Evolutionary conservation across 2,888 invertebrate species (phyloP).

Genomic region (Leptura quadrifasciata): DNA sequence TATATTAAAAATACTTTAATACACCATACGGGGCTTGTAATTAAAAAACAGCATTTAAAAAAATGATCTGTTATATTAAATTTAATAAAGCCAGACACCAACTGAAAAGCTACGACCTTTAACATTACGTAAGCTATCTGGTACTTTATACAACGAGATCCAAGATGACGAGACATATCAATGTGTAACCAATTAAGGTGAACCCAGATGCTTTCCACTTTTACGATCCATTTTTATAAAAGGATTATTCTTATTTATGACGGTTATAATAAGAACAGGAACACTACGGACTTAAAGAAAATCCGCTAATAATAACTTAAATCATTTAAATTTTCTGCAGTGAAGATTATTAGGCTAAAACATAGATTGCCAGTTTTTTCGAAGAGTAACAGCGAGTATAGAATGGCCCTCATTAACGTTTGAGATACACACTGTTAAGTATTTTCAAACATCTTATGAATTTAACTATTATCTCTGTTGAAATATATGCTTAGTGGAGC

Average conservation of each 20-base stretch:
- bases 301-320: too few relatives aligned
- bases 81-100: slow-evolving; percentile 33
- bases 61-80: slow-evolving; percentile 23
- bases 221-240: slow-evolving; percentile 27
- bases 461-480: too few relatives aligned
- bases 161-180: slow-evolving; percentile 20
- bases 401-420: too few relatives aligned
- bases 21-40: slow-evolving; percentile 15
- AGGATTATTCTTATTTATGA: neutral
- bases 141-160: slow-evolving; percentile 3
- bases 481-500: too few relatives aligned
- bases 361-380: too few relatives aligned
- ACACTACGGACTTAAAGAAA: neutral
- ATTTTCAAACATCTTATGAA: too few relatives aligned
- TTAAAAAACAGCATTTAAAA: slow-evolving; percentile 28
- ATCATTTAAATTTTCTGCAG: too few relatives aligned
- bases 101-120: slow-evolving; percentile 20
- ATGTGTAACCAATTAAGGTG: slow-evolving; percentile 35
- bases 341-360: too few relatives aligned
- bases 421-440: too few relatives aligned
- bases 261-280: neutral
- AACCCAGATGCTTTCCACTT: slow-evolving; percentile 33
- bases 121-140: slow-evolving; percentile 13
- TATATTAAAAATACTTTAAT: slow-evolving; percentile 25
- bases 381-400: too few relatives aligned